These are phyloP conservation scores for Thalassaphorura encarpata DNA, from an alignment of 1,140 invertebrate species.

Conservation along the genomic window DNA sequence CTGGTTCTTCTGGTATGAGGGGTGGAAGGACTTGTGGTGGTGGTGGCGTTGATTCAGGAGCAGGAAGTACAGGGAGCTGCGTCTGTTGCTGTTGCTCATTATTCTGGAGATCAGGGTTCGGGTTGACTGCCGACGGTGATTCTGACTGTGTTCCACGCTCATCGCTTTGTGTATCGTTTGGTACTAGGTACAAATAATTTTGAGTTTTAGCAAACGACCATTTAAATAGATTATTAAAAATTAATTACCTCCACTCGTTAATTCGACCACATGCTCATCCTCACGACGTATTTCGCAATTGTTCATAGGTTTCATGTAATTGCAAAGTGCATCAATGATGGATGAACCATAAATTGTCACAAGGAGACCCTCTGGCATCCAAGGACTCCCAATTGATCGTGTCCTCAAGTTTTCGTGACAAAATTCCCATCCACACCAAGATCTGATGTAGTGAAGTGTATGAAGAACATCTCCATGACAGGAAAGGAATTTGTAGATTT, in stretches of 20 bases:
- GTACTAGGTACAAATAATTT: conserved; percentile 3
- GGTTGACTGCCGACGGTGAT: background rate
- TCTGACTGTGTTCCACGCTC: background rate
- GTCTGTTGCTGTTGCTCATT: background rate
- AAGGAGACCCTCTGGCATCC: conserved; percentile 24
- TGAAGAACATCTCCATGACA: background rate
- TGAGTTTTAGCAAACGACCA: background rate
- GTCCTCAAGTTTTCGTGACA: conserved; percentile 14
- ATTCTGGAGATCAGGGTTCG: background rate
- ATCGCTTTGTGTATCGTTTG: background rate
- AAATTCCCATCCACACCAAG: conserved; percentile 27
- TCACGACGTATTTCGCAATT: background rate
- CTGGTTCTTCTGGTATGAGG: conserved; percentile 7
- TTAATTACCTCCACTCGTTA: background rate
- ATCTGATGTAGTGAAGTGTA: no score
- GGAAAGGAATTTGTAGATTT: background rate
- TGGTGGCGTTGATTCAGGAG: conserved; percentile 1
- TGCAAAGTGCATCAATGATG: conserved; percentile 17
- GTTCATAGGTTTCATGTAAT: conserved; percentile 16
- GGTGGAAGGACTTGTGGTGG: background rate
- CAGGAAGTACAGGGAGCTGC: background rate
- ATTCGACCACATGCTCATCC: background rate
- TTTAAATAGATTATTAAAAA: background rate
- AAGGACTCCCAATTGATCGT: conserved; percentile 20
- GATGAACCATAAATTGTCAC: conserved; percentile 18